A percentile compares a stretch with the other conserved stretches of the same genome.
phyloP scores from a whole-genome alignment of 2,888 invertebrate species.

The Archips crataeganus region DNA sequence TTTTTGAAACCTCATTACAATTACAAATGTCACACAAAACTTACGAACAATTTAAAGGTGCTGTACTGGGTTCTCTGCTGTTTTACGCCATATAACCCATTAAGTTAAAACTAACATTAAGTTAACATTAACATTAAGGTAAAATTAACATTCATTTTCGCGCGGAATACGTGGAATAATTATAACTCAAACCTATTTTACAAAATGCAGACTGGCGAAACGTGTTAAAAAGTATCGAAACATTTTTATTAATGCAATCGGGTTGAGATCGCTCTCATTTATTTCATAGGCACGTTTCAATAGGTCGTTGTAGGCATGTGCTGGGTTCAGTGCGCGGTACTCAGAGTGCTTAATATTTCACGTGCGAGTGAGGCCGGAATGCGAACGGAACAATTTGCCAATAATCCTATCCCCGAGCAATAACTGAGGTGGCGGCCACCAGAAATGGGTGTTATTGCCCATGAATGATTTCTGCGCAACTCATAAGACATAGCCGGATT shows the following conservation, averaged over 20 bases:
- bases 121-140: too few species aligned
- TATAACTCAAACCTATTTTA: constrained; percentile 3
- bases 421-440: constrained; percentile 77
- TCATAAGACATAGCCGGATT: constrained; percentile 38
- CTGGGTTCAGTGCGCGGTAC: constrained; percentile 14
- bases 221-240: constrained; percentile 5
- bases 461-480: constrained; percentile 72
- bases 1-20: too few species aligned
- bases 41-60: too few species aligned
- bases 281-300: constrained; percentile 41
- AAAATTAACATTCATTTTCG: neutral
- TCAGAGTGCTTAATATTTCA: constrained; percentile 78
- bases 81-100: too few species aligned
- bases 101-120: too few species aligned
- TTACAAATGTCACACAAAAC: too few species aligned
- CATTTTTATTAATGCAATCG: constrained; percentile 27
- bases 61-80: too few species aligned
- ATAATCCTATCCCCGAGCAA: constrained; percentile 80
- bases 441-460: constrained; percentile 78
- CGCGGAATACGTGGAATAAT: neutral
- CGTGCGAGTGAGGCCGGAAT: constrained; percentile 74
- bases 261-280: constrained; percentile 30
- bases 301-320: constrained; percentile 40
- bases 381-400: constrained; percentile 83
- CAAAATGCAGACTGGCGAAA: constrained; percentile 1